phyloP scores from a whole-genome alignment of 2,888 invertebrate genomes.

The Xiphydria camelus region DNA sequence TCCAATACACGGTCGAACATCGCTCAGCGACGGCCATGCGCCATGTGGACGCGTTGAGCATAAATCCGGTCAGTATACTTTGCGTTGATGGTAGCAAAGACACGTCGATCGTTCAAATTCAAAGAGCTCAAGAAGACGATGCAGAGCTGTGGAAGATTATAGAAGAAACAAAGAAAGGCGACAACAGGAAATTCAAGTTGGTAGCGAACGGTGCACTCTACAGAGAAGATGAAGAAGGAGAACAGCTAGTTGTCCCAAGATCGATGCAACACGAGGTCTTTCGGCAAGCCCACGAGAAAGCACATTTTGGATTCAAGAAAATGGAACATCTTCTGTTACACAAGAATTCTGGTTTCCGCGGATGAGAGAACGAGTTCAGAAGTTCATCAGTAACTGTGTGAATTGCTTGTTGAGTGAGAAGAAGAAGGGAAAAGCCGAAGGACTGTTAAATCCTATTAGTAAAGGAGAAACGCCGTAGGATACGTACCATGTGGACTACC shows the following conservation, averaged over 20 bases:
- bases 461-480: constrained; percentile 39
- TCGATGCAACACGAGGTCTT: constrained; percentile 17
- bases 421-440: constrained; percentile 40
- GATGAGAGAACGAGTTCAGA: constrained; percentile 19
- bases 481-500: constrained; percentile 43
- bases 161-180: no score
- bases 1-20: no score
- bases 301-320: constrained; percentile 20
- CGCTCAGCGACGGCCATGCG: no score
- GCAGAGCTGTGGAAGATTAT: background rate
- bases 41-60: no score
- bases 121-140: constrained; percentile 3
- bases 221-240: background rate
- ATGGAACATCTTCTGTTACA: constrained; percentile 12
- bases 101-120: no score
- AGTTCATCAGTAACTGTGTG: constrained; percentile 26
- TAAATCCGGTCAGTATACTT: no score
- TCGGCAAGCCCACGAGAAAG: constrained; percentile 18
- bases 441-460: constrained; percentile 32
- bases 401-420: constrained; percentile 33
- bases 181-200: no score
- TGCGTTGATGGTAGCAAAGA: no score
- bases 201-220: background rate
- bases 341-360: constrained; percentile 19
- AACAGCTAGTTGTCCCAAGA: constrained; percentile 10